These are phyloP conservation scores for Scaptomyza montana DNA, from an alignment of 1,140 invertebrate genomes.

Conservation along the genomic window DNA sequence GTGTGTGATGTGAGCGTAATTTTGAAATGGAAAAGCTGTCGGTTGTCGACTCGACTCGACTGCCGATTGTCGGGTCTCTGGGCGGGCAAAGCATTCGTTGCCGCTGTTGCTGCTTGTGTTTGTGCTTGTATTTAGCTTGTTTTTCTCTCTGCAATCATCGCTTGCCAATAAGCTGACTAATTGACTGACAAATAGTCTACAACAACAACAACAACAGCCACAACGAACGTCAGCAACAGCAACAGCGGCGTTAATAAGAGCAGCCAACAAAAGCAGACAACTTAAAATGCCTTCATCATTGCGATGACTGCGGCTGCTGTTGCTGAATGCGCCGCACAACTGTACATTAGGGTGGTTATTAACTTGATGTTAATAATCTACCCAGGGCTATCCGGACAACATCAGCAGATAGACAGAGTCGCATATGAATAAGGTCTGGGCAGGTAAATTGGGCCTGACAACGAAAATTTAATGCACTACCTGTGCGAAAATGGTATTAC, in stretches of 20 bases:
- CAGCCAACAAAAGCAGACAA: constrained; percentile 46
- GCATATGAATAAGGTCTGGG: not conserved
- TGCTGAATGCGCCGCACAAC: constrained; percentile 42
- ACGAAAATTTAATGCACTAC: constrained; percentile 16
- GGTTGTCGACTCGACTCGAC: constrained; percentile 37
- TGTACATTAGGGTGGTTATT: constrained; percentile 57
- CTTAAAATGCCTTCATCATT: constrained; percentile 51
- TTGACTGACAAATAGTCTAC: constrained; percentile 79
- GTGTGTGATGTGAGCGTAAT: constrained; percentile 56
- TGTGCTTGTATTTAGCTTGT: constrained; percentile 66
- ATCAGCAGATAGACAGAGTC: not conserved
- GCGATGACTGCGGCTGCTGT: constrained; percentile 6
- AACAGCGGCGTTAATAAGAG: constrained; percentile 66
- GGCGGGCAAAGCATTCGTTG: not conserved
- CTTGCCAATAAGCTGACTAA: constrained; percentile 82
- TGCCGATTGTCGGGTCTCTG: constrained; percentile 42
- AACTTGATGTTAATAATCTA: constrained; percentile 51
- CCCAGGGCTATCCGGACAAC: not conserved
- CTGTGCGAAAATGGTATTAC: not conserved
- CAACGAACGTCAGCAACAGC: constrained; percentile 32
- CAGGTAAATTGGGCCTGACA: not conserved
- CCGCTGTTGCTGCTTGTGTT: constrained; percentile 13
- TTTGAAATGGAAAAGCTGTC: constrained; percentile 82
- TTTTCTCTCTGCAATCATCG: constrained; percentile 77
- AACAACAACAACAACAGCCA: constrained; percentile 51